phyloP scores from a whole-genome alignment of 1,140 invertebrate species.

The Sitophilus oryzae region DNA sequence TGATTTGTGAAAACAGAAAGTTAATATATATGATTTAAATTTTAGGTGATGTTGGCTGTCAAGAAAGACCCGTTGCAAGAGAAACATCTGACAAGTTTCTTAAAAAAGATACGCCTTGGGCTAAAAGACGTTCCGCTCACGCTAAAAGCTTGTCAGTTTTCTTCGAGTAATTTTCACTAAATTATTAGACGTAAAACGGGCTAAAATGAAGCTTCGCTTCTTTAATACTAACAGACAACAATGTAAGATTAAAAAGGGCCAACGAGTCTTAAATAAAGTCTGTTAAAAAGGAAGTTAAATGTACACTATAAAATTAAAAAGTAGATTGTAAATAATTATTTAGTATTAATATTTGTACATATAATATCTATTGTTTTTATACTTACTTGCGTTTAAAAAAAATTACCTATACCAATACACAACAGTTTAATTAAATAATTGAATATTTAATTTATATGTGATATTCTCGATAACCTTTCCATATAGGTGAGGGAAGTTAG shows the following conservation, averaged over 20 bases:
- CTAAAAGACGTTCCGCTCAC: background rate
- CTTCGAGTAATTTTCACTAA: background rate
- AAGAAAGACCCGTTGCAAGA: background rate
- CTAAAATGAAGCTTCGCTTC: background rate
- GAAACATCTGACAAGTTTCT: background rate
- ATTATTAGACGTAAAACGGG: background rate
- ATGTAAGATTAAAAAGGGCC: background rate
- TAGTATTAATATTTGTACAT: no score
- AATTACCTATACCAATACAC: no score
- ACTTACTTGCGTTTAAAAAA: no score
- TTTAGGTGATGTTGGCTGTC: background rate
- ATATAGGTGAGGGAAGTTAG: no score
- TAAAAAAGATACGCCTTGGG: background rate
- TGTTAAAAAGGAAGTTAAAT: no score
- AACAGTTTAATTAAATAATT: no score
- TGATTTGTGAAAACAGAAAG: background rate
- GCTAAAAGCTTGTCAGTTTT: background rate
- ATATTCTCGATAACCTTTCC: no score
- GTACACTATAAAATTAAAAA: no score
- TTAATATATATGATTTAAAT: background rate
- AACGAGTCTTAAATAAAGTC: no score
- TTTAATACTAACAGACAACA: background rate
- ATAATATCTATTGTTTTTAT: no score
- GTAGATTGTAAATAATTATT: no score
- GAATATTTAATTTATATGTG: no score